Percentiles rank a stretch among this genome's conserved stretches.
These are phyloP conservation scores for Hartigia nigra DNA, from an alignment of 2,888 invertebrate species.

Conservation along the genomic window DNA sequence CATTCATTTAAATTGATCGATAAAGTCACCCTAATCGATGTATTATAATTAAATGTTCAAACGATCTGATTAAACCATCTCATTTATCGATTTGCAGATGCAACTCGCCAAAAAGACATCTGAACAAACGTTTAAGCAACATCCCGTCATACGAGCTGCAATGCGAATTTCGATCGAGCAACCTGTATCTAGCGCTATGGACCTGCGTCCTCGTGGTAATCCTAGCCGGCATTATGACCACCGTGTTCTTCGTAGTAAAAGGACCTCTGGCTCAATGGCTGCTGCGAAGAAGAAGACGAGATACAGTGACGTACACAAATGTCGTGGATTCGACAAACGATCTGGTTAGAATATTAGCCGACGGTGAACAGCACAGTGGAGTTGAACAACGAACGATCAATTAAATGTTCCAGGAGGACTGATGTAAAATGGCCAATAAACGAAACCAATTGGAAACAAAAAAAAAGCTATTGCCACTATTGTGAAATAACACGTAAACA, in stretches of 20 bases:
- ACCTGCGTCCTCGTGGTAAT: constrained; percentile 42
- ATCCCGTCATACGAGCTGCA: constrained; percentile 65
- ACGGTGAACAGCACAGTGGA: constrained; percentile 33
- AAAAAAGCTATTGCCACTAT: background rate
- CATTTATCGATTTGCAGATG: constrained; percentile 65
- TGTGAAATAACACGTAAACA: background rate
- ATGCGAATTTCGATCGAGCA: constrained; percentile 50
- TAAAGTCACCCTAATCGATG: background rate
- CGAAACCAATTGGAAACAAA: background rate
- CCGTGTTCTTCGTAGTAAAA: constrained; percentile 44
- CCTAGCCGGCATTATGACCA: constrained; percentile 34
- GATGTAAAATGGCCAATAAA: background rate
- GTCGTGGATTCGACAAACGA: constrained; percentile 60
- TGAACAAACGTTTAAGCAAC: constrained; percentile 66
- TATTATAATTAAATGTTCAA: background rate
- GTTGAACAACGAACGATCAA: background rate
- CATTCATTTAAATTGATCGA: background rate
- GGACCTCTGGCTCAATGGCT: constrained; percentile 51
- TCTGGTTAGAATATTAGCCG: constrained; percentile 56
- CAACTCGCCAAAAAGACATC: constrained; percentile 63
- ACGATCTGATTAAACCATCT: background rate
- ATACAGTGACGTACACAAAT: constrained; percentile 60
- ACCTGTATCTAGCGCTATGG: constrained; percentile 39
- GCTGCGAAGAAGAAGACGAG: constrained; percentile 46
- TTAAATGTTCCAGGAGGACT: background rate